Percentiles rank a stretch among this genome's conserved stretches.
Evolutionary conservation across 64 coral and sea anemone species (phyloP).

Genomic region (Pocillopora damicornis): DNA sequence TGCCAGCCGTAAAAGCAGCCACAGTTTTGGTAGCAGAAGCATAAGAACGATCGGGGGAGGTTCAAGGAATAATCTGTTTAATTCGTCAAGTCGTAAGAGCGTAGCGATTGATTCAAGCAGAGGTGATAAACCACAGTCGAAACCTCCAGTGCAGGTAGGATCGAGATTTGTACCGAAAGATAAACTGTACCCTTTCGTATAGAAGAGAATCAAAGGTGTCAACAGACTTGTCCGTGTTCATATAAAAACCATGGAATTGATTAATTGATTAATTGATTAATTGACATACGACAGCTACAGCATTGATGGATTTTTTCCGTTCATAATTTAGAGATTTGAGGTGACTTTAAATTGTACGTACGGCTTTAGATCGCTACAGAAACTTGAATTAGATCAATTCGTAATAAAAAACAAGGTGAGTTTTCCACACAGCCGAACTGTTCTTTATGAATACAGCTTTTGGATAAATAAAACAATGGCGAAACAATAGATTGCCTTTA

Average conservation of each 20-base stretch:
- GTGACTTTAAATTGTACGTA: too few relatives aligned
- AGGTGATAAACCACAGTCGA: constrained; percentile 60
- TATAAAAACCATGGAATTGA: background rate
- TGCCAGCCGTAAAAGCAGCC: constrained; percentile 89
- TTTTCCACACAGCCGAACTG: too few relatives aligned
- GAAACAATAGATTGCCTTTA: too few relatives aligned
- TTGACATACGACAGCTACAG: too few relatives aligned
- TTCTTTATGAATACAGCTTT: too few relatives aligned
- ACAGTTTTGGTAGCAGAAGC: constrained; percentile 89
- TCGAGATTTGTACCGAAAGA: background rate
- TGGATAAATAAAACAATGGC: too few relatives aligned
- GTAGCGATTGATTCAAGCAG: constrained; percentile 83
- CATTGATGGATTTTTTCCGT: too few relatives aligned
- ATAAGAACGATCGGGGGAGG: constrained; percentile 61
- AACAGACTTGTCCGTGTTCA: background rate
- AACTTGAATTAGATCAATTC: too few relatives aligned
- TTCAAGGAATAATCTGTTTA: constrained; percentile 88
- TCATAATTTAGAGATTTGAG: too few relatives aligned
- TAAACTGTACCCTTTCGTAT: background rate
- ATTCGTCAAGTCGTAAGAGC: constrained; percentile 85
- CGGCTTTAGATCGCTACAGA: too few relatives aligned
- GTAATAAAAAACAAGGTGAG: too few relatives aligned
- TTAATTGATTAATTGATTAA: too few relatives aligned
- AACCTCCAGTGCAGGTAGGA: constrained; percentile 79
- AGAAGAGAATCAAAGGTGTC: background rate